Evolutionary conservation across 2,888 invertebrate genomes (phyloP), one percentile per base, ranked within the genome.

Genomic region (Leptinotarsa haldemani): DNA sequence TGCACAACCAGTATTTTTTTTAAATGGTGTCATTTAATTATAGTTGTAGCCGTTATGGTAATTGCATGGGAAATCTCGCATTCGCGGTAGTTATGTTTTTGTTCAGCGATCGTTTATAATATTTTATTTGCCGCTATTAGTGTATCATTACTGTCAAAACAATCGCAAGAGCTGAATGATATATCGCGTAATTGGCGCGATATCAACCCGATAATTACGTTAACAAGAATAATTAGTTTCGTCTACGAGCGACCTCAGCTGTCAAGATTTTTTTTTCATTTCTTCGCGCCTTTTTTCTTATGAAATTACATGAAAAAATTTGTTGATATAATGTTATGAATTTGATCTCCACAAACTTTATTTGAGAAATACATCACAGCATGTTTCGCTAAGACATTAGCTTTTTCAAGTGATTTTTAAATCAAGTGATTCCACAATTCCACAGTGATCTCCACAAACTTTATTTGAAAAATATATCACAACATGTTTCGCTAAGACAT

Each of bases 111-210:
- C 56, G 56, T 56, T 56, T 22, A 22, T 56, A 56, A 56, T 56
- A 20, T 56, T 56, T 56, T 56, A 56, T 56, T 56, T 20, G 56
- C 56, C 30, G 22, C 56, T 22, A 56, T 56, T 56, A 56, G 56
- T 22, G 56, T 56, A 56, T 56, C 56, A 56, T 56, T 56, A 56
- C 56, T 56, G 56, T 56, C 56, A 56, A 22, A 56, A 56, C 56
- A 56, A 56, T 56, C 22, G 56, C 20, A 13, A 22, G 56, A 56
- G 56, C 20, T 56, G 22, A 56, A 56, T 56, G 56, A 56, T 56
- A 56, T 56, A 56, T 56, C 22, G 56, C 22, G 20, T 56, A 56
- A 56, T 56, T 56, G 56, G 4, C 56, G 18, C 56, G 56, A 22
- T 56, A 56, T 56, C 56, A 56, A 56, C 20, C 56, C 22, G 20